Conservation (phyloP, 35 echinoderm and acorn worm species). For the Acanthaster planci region DNA sequence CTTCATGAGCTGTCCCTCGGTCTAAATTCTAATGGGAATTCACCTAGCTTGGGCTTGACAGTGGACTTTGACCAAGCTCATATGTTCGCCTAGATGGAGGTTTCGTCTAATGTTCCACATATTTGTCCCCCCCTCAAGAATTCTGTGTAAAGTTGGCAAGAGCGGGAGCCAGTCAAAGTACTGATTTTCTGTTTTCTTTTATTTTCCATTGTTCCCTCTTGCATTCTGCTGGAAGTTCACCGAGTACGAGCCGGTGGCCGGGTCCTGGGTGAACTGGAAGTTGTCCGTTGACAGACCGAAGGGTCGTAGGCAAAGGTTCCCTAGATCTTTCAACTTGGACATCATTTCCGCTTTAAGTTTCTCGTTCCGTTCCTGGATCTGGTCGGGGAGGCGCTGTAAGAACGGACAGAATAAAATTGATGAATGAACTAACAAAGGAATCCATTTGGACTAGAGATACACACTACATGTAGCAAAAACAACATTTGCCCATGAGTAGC, state of each 20-base stretch:
- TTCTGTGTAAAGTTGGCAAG: no score
- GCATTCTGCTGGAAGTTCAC: constrained; percentile 87
- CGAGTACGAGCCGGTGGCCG: constrained; percentile 82
- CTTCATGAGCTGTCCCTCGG: no score
- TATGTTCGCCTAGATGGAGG: no score
- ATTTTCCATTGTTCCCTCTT: background rate
- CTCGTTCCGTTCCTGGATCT: constrained; percentile 95
- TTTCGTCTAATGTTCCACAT: no score
- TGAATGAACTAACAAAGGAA: background rate
- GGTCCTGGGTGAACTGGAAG: constrained; percentile 92
- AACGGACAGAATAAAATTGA: constrained; percentile 27
- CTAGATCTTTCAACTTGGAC: constrained; percentile 89
- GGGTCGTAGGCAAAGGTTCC: constrained; percentile 85
- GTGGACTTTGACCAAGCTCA: no score
- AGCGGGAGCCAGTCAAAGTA: no score
- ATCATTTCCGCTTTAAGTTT: constrained; percentile 98
- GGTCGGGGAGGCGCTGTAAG: constrained; percentile 78
- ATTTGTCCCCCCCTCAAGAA: no score
- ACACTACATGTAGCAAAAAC: no score
- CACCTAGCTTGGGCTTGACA: no score
- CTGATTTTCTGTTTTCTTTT: no score
- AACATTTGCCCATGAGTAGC: no score
- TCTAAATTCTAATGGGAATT: no score
- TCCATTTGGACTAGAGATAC: background rate
- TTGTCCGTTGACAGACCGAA: constrained; percentile 96